A percentile compares a stretch with the other conserved stretches of the same genome.
phyloP scores from a whole-genome alignment of 2,113 vertebrate species.

The Octodon degus region DNA sequence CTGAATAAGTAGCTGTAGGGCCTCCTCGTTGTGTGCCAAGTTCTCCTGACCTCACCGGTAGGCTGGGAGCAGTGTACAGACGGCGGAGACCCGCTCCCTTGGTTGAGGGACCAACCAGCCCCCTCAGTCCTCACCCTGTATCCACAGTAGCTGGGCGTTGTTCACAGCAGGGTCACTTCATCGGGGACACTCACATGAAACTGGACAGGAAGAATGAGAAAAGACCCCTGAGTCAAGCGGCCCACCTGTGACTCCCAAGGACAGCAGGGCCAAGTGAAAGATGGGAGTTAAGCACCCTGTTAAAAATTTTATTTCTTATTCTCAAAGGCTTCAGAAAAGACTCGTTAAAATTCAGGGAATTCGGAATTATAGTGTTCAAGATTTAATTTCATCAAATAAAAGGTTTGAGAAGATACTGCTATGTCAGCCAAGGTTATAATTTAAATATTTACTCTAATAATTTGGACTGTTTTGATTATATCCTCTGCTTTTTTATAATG shows the following conservation, averaged over 20 bases:
- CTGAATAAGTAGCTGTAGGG: too few relatives aligned
- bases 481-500: conserved; percentile 50
- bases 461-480: conserved; percentile 33
- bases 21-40: background rate
- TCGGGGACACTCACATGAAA: background rate
- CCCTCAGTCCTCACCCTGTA: background rate
- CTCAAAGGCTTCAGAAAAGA: conserved; percentile 1
- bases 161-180: background rate
- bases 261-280: background rate
- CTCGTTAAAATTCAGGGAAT: conserved; percentile 50
- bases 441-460: conserved; percentile 52
- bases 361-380: conserved; percentile 41
- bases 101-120: background rate
- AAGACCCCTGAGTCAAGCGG: background rate
- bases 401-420: background rate
- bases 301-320: background rate
- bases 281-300: background rate
- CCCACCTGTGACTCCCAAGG: background rate
- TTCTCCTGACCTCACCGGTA: background rate
- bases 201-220: background rate
- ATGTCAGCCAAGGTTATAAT: background rate
- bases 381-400: conserved; percentile 61
- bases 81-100: background rate
- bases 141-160: background rate
- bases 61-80: background rate